phyloP scores from a whole-genome alignment of 2,797 vertebrate species.

The Dipus sagitta region DNA sequence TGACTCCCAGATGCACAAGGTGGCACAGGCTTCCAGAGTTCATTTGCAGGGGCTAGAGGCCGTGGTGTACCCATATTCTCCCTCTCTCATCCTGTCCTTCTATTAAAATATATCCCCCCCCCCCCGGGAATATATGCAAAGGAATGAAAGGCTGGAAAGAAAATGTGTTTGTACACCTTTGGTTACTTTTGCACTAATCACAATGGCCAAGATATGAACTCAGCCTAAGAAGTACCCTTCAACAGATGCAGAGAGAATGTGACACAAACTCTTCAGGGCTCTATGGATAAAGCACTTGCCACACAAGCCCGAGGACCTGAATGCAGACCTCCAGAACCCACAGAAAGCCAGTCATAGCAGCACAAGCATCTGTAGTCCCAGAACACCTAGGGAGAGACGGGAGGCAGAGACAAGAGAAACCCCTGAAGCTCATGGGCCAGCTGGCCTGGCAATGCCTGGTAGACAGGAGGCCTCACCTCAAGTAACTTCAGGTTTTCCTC shows the following conservation, averaged over 20 bases:
- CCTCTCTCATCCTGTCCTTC: too few relatives aligned
- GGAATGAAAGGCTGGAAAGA: background rate
- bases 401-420: too few relatives aligned
- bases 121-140: background rate
- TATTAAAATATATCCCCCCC: background rate
- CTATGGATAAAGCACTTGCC: background rate
- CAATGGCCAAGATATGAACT: background rate
- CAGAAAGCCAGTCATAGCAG: background rate
- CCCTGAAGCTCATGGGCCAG: too few relatives aligned
- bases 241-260: background rate
- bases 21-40: too few relatives aligned
- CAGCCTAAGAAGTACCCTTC: background rate
- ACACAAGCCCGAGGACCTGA: background rate
- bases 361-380: background rate
- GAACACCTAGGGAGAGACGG: background rate
- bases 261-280: background rate
- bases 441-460: too few relatives aligned
- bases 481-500: too few relatives aligned
- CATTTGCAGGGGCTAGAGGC: too few relatives aligned
- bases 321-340: background rate
- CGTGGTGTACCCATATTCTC: too few relatives aligned
- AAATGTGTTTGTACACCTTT: background rate
- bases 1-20: too few relatives aligned
- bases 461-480: too few relatives aligned
- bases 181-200: background rate